phyloP scores from a whole-genome alignment of 2,888 invertebrate genomes.

The Trilocha varians region DNA sequence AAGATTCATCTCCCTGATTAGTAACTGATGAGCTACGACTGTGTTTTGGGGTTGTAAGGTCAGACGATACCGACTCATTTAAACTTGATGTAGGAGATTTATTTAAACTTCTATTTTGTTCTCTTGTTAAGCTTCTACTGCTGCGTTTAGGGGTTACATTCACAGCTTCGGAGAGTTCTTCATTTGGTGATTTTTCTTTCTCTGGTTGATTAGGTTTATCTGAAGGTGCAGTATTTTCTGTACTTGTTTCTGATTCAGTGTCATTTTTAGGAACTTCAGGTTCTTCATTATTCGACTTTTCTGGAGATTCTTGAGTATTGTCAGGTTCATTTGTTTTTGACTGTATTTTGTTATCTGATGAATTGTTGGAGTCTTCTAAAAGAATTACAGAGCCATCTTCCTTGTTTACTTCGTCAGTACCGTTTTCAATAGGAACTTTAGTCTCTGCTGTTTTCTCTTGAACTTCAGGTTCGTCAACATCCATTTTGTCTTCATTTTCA shows the following conservation, averaged over 20 bases:
- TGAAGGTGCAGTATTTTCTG: conserved; percentile 2
- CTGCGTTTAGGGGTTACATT: conserved; percentile 38
- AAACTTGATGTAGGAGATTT: conserved; percentile 26
- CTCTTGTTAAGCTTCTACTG: conserved; percentile 32
- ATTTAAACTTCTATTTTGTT: conserved; percentile 30
- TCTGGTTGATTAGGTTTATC: not conserved
- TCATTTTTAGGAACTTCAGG: conserved; percentile 10
- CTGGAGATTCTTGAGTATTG: conserved; percentile 9
- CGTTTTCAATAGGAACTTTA: conserved; percentile 6
- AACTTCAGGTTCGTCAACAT: conserved; percentile 28
- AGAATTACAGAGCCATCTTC: not conserved
- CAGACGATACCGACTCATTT: conserved; percentile 36
- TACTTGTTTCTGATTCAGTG: conserved; percentile 2
- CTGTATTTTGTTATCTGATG: conserved; percentile 10
- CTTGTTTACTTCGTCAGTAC: conserved; percentile 2
- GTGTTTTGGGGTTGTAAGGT: conserved; percentile 37
- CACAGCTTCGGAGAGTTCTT: not conserved
- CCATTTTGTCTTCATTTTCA: conserved; percentile 28
- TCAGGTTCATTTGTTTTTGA: conserved; percentile 3
- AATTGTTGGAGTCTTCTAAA: conserved; percentile 2
- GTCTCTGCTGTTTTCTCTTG: conserved; percentile 12
- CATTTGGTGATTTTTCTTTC: not conserved
- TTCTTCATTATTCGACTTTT: conserved; percentile 4
- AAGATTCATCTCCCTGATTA: conserved; percentile 35
- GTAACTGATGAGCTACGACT: conserved; percentile 35